Percentiles rank a stretch among this genome's conserved stretches.
Conservation (phyloP, 2,113 vertebrate genomes). For the Poecilia latipinna region DNA sequence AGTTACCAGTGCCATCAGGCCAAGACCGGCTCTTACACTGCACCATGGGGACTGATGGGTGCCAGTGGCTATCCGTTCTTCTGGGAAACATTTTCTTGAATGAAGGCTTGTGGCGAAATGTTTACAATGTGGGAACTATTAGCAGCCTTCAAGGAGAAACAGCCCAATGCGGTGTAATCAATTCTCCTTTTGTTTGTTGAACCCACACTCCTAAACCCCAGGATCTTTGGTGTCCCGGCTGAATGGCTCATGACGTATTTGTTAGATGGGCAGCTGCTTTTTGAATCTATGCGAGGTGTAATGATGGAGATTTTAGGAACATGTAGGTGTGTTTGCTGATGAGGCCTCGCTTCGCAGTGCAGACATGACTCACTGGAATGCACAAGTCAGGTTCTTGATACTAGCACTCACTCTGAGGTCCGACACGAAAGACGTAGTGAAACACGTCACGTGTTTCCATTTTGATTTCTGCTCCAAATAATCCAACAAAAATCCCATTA, state of each 20-base stretch:
- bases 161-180: constrained; percentile 64
- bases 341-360: constrained; percentile 47
- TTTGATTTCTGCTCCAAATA: too few relatives aligned
- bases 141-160: constrained; percentile 65
- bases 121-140: constrained; percentile 76
- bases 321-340: constrained; percentile 53
- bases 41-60: constrained; percentile 63
- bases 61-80: constrained; percentile 66
- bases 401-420: not conserved
- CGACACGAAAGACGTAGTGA: not conserved
- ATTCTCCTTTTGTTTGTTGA: constrained; percentile 71
- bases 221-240: constrained; percentile 16
- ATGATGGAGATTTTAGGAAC: constrained; percentile 52
- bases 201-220: constrained; percentile 47
- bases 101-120: constrained; percentile 70
- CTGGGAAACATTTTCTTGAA: constrained; percentile 69
- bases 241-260: constrained; percentile 36
- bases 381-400: constrained; percentile 40
- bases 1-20: constrained; percentile 51
- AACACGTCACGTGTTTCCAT: not conserved
- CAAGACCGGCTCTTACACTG: constrained; percentile 55
- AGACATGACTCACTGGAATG: constrained; percentile 13
- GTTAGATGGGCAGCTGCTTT: constrained; percentile 49
- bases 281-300: constrained; percentile 39
- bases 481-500: too few relatives aligned